Base-by-base conservation (phyloP, 1,140 invertebrate species). In the Diabrotica undecimpunctata region DNA sequence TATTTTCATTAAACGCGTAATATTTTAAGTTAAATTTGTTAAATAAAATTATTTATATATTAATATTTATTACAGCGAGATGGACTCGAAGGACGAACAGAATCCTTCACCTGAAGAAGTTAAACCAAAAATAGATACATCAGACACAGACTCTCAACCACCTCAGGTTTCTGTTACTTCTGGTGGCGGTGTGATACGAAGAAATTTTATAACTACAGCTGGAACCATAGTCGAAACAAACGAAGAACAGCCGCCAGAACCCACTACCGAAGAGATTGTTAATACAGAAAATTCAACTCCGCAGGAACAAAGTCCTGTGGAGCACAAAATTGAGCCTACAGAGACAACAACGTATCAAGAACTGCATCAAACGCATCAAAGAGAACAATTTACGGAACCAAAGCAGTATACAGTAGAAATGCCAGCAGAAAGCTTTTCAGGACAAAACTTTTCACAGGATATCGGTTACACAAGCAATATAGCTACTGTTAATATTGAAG, bases 141-240 rank as follows among this genome's bases (percentile, higher is more conserved):
- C 60, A 3, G 64, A 54, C 25, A 25, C 38, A 10, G 10, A 53
- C 11, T 10, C 6, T 7, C n/a, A 35, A 14, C 58, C 5, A 46
- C 11, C 7, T 5, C 37, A 10, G n/a, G 11, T 52, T 4, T 41
- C 60, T 11, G n/a, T 63, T 14, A 54, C 62, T 11, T 10, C 58
- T 46, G 12, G 36, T 7, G 8, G 65, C 10, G 64, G 61, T 13
- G 69, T 70, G 7, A 72, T 70, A n/a, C 71, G 57, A 57, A 50
- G 73, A 53, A 63, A 72, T 60, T 65, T 72, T 7, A 66, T 75
- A 8, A 73, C 73, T 6, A 66, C 70, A 0, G 61, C 70, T 6
- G 73, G 67, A 0, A 73, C 71, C 8, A 68, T 70, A 7, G 70
- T 74, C 12, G 74, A 71, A 59, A 70, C 69, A 5, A 61, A 69